Evolutionary conservation across 2,113 vertebrate species (phyloP).

Genomic region (Callaeas wilsoni): DNA sequence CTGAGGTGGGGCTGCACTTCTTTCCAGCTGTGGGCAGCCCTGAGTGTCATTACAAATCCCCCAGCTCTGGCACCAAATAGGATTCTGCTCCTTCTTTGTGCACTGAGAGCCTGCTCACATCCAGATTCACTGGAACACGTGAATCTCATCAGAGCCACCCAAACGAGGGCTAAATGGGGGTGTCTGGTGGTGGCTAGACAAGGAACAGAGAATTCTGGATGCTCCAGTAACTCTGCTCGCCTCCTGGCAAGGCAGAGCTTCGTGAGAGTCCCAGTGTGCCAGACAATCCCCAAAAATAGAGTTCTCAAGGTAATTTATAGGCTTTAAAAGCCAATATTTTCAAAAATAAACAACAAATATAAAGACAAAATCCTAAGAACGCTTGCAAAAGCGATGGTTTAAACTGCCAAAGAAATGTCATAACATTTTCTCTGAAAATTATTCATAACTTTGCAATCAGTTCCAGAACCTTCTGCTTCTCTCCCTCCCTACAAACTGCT

Average conservation of each 20-base stretch:
- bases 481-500: neutral
- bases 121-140: neutral
- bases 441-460: neutral
- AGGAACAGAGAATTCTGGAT: neutral
- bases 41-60: accelerated
- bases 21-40: neutral
- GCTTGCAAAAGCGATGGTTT: neutral
- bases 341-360: neutral
- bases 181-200: neutral
- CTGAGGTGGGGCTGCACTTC: too few relatives aligned
- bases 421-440: neutral
- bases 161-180: neutral
- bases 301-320: neutral
- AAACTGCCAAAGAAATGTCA: neutral
- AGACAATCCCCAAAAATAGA: neutral
- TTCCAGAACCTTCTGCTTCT: neutral
- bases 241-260: neutral
- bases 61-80: accelerated
- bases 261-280: accelerated
- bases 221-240: accelerated
- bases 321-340: neutral
- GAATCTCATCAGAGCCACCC: neutral
- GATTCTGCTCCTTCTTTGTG: accelerated
- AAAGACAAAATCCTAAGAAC: neutral
- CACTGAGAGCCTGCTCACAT: neutral